Percentiles rank a stretch among this genome's conserved stretches.
phyloP scores from a whole-genome alignment of 2,888 invertebrate species.

The Megamerina dolium region DNA sequence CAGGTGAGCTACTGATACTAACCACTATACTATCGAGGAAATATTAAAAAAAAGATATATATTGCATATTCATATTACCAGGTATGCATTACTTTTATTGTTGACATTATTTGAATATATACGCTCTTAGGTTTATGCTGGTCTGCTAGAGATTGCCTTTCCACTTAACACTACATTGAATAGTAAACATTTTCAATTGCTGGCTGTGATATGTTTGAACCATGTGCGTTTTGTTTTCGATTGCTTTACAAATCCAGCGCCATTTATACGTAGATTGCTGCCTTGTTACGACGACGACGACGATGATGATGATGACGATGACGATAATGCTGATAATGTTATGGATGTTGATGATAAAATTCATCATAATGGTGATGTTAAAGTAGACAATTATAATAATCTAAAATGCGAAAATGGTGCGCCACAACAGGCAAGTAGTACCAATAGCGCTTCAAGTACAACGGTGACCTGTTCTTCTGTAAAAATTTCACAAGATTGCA shows the following conservation, averaged over 20 bases:
- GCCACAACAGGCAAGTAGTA: too few relatives aligned
- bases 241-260: slow-evolving; percentile 36
- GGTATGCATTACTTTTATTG: background rate
- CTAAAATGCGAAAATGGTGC: too few relatives aligned
- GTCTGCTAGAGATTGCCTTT: slow-evolving; percentile 37
- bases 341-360: slow-evolving; percentile 1
- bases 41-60: too few relatives aligned
- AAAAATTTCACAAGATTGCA: too few relatives aligned
- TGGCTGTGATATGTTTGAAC: slow-evolving; percentile 33
- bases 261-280: slow-evolving; percentile 34
- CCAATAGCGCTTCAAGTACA: background rate
- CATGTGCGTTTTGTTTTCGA: slow-evolving; percentile 37
- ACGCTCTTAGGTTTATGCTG: slow-evolving; percentile 33
- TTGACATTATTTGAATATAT: background rate
- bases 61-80: too few relatives aligned
- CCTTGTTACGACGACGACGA: slow-evolving; percentile 34
- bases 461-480: too few relatives aligned
- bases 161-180: slow-evolving; percentile 28
- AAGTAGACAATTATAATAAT: too few relatives aligned
- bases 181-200: slow-evolving; percentile 29
- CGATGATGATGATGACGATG: slow-evolving; percentile 22
- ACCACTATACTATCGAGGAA: too few relatives aligned
- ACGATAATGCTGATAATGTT: background rate
- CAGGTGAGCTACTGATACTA: slow-evolving; percentile 32
- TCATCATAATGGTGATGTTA: too few relatives aligned